Evolutionary conservation across 1,140 invertebrate species (phyloP).

Genomic region (Dreissena rostriformis): DNA sequence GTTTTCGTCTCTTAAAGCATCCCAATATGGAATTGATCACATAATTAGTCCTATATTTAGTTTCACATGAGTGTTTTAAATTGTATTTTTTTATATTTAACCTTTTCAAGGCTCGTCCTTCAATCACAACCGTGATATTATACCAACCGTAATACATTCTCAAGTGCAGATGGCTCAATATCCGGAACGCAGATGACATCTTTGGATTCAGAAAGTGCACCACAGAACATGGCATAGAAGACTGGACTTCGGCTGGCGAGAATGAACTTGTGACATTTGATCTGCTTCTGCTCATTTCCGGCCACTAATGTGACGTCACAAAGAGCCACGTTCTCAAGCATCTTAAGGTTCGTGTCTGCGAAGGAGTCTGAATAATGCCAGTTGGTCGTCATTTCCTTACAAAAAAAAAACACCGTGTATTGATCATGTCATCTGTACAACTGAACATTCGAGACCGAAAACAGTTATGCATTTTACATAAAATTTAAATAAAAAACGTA

Average conservation of each 20-base stretch:
- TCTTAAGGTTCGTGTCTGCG: slow-evolving; percentile 56
- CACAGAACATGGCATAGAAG: slow-evolving; percentile 94
- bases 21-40: no score
- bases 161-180: no score
- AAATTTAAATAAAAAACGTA: no score
- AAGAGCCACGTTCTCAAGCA: slow-evolving; percentile 51
- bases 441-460: no score
- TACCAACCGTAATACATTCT: no score
- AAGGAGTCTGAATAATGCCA: slow-evolving; percentile 52
- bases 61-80: slow-evolving; percentile 92
- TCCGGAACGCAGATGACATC: no score
- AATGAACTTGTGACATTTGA: slow-evolving; percentile 91
- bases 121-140: no score
- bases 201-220: slow-evolving; percentile 83
- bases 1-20: no score
- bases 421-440: no score
- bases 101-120: slow-evolving; percentile 47
- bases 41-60: slow-evolving; percentile 91
- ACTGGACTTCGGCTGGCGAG: slow-evolving; percentile 90
- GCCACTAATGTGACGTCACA: slow-evolving; percentile 67
- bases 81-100: slow-evolving; percentile 87
- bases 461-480: no score
- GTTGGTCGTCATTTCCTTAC: not conserved
- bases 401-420: no score
- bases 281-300: slow-evolving; percentile 81